Conservation (phyloP, 2,888 invertebrate species). For the Mesodorylaimus sp. region DNA sequence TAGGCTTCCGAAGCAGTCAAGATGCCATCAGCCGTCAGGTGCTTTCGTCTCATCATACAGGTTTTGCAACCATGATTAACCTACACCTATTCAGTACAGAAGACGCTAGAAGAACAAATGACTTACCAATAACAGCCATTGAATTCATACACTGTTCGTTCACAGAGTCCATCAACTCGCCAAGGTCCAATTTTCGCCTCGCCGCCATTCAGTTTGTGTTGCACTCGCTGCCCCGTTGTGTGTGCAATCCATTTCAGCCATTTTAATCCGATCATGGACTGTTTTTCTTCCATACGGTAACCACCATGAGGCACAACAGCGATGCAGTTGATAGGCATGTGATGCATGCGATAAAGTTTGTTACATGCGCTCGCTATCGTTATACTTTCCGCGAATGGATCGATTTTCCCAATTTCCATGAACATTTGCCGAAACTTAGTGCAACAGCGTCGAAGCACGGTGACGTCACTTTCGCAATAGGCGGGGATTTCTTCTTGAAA, state of each 20-base stretch:
- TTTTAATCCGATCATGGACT: constrained; percentile 9
- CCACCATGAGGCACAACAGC: constrained; percentile 12
- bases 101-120: too few species aligned
- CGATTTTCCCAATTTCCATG: constrained; percentile 2
- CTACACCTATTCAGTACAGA: too few species aligned
- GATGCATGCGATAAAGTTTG: constrained; percentile 9
- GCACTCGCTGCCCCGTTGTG: constrained; percentile 6
- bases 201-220: constrained; percentile 6
- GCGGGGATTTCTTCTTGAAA: constrained; percentile 14
- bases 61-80: too few species aligned
- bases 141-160: constrained; percentile 13
- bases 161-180: constrained; percentile 13
- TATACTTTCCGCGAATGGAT: constrained; percentile 11
- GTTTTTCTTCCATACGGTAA: constrained; percentile 8
- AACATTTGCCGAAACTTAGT: constrained; percentile 12
- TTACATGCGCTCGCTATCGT: constrained; percentile 15
- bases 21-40: too few species aligned
- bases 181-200: constrained; percentile 13
- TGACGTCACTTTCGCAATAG: constrained; percentile 16
- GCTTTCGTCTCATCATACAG: too few species aligned
- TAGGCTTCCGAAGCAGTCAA: too few species aligned
- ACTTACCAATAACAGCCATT: constrained; percentile 14
- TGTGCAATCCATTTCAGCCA: constrained; percentile 14
- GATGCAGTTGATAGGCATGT: constrained; percentile 11
- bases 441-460: constrained; percentile 7